Conservation (phyloP, 2,797 vertebrate species). For the Macropus fuliginosus region DNA sequence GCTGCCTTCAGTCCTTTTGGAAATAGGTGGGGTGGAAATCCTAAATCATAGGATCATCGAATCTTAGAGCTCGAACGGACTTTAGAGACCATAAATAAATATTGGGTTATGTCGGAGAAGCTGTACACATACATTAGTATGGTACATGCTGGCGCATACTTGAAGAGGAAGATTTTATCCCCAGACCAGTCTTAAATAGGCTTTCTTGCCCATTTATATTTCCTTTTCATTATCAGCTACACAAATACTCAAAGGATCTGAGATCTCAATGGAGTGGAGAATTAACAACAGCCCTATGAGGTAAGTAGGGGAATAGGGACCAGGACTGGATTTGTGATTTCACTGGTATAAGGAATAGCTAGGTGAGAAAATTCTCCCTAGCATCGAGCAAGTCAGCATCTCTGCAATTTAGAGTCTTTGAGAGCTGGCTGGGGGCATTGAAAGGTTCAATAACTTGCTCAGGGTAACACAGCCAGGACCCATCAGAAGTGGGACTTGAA, state of each 20-base stretch:
- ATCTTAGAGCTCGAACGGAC: constrained; percentile 2
- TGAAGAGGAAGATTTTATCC: background rate
- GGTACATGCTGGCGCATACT: background rate
- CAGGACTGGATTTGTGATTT: background rate
- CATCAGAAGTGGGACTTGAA: background rate
- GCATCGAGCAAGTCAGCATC: background rate
- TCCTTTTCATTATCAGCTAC: background rate
- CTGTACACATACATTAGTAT: background rate
- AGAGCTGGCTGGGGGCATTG: background rate
- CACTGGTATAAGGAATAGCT: background rate
- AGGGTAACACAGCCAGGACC: background rate
- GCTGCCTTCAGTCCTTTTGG: constrained; percentile 30
- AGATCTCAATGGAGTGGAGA: background rate
- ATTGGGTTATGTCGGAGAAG: background rate
- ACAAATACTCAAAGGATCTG: background rate
- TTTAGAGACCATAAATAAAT: constrained; percentile 6
- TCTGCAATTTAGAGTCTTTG: background rate
- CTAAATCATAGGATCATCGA: constrained; percentile 13
- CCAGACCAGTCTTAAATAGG: background rate
- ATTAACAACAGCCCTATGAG: background rate
- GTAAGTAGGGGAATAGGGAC: background rate
- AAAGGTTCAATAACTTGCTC: background rate
- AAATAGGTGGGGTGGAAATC: constrained; percentile 31
- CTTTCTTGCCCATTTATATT: constrained; percentile 20
- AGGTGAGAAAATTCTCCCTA: background rate